Base-by-base conservation (phyloP, 1,140 invertebrate species). In the Halyomorpha halys region DNA sequence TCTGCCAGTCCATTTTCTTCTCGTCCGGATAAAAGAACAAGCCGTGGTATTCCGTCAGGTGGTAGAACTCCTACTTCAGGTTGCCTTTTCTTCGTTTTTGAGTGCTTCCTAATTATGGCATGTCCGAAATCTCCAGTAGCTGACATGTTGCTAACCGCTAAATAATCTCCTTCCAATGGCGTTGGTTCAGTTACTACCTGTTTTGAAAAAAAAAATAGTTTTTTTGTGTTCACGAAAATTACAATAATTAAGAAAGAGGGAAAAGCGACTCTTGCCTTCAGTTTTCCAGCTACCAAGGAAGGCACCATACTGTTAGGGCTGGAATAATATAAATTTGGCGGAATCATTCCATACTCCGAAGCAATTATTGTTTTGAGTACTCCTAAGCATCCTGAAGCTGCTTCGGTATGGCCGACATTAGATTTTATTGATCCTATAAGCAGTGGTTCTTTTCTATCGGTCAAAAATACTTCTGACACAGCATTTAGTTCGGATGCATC, bases 331-430 rank as follows among this genome's bases (percentile, higher is more conserved):
- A 73, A 64, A 54, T 71, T 73, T 2, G 71, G 69, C 0, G 71
- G 71, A 39, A 73, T 71, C 13, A 66, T 54, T 11, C 66, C 68
- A 11, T 25, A 62, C 54, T 72, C 69, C 13, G 71, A 39, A 5
- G 70, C 66, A 27, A 71, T 64, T 9, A 72, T 34, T 15, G 66
- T 78, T 74, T 86, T 86, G 13, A 79, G 77, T 53, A 86, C 70
- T 3, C 80, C 76, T 66, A 79, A 78, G 0, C 86, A 68, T 44
- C 79, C 78, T 70, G 86, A 84, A 3, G 82, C 81, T 25, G 86
- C 80, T 73, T 89, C 86, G 21, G 85, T 78, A 70, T 90, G 86
- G 0, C 89, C 89, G 74, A 88, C 80, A 72, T 89, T 90, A 14
- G 84, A 83, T 72, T 90, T 90, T 2, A 88, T 79, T 1, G 86